Base-by-base conservation (phyloP, 1,140 invertebrate genomes). In the Platyscapa corneri region DNA sequence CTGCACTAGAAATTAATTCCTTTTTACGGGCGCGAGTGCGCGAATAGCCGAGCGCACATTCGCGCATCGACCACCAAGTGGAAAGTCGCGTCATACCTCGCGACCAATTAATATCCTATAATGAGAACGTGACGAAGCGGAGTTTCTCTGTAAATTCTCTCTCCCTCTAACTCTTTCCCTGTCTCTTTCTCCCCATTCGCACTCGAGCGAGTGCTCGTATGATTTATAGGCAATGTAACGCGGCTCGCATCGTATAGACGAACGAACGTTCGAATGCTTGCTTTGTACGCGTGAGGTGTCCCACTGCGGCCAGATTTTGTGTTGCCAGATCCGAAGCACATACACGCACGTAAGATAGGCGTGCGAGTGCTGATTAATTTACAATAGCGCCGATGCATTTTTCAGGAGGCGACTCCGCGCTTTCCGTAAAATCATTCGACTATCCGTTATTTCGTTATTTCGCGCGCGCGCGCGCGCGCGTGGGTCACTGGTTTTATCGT, bases 61-160 rank as follows among this genome's bases (percentile, higher is more conserved):
- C 42, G 27, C 82, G 85, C 84, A 10, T 85, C 78, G 32, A 75
- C 83, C 37, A 56, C 53, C 75, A 76, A 82, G 56, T 82, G 82
- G 76, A 85, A 84, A 20, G 53, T 56, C 84, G 83, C 81, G 78
- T 37, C 39, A 34, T 20, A 83, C 72, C 65, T 75, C 65, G 67
- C 89, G 90, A 90, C 90, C 90, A 90, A 91, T 91, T 90, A 92
- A 91, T 91, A 90, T 91, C 89, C 89, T 87, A 89, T 91, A 91
- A 91, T 90, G 89, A 91, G 90, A 88, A 90, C 89, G 88, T 87
- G 88, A 89, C 89, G 89, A 70, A 81, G 46, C 39, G 75, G 32
- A 30, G 53, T 1, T 64, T 46, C 34, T 67, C 16, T 27, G 2
- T 10, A 27, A 27, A 27, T 27, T 88, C 87, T 88, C 87, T 46